Evolutionary conservation across 2,797 vertebrate species (phyloP), one percentile per base, ranked within the genome.

Genomic region (Poeciliopsis paucimaculata): DNA sequence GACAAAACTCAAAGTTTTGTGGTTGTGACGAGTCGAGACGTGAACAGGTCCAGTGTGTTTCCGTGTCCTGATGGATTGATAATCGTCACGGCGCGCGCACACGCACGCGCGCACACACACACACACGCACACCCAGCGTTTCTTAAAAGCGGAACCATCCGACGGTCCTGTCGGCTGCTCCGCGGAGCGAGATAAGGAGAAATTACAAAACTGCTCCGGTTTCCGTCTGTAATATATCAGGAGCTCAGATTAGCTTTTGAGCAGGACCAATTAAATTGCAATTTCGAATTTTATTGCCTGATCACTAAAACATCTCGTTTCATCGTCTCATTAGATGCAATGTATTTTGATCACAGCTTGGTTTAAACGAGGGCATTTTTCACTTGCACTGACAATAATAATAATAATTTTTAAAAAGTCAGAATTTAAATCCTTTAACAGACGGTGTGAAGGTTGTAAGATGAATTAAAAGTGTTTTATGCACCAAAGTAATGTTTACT

Each of bases 211-310:
- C 76, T n/a, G 80, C 82, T 68, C 51, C 72, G 77, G 49, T 84
- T 78, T 62, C 78, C 78, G 83, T 83, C 72, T 79, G 73, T 83
- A 85, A 80, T 81, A 68, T 76, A 81, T 74, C 73, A 76, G 72
- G 62, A 80, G 74, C 49, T 79, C 75, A 53, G 80, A 55, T 81
- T 20, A 79, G 71, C 79, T 60, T 66, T 47, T 4, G 66, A 84
- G 77, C 74, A 80, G 84, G 82, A 82, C 83, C 78, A 76, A 83
- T 81, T 78, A 36, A 62, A 79, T 81, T 76, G 76, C 68, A 72
- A 85, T 70, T 75, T 76, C 72, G 55, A 77, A 82, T 82, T 76
- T 76, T 45, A 71, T 77, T 47, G 73, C 66, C 71, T 47, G 66
- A 53, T 80, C 72, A 70, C 45, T 45, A 75, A 23, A 80, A 41